Conservation (phyloP, 1,140 invertebrate genomes). For the Diabrotica virgifera region DNA sequence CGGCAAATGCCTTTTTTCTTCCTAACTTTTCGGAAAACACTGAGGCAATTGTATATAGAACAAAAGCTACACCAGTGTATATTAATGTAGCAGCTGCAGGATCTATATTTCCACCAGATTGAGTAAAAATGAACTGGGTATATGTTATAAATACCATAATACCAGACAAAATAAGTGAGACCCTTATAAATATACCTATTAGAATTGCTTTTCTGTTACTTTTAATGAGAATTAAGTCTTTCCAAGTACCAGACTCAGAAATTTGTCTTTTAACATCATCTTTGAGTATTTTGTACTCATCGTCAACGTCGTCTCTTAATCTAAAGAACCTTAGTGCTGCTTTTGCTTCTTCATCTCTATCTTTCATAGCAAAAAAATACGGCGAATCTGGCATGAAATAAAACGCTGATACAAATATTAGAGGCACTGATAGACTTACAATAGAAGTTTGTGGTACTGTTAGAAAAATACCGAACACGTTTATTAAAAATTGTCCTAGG, state of each 20-base stretch:
- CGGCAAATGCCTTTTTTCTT: slow-evolving; percentile 28
- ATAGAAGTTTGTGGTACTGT: slow-evolving; percentile 23
- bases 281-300: slow-evolving; percentile 29
- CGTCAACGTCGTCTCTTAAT: slow-evolving; percentile 27
- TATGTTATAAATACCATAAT: slow-evolving; percentile 27
- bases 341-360: slow-evolving; percentile 26
- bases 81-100: slow-evolving; percentile 23
- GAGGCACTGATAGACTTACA: slow-evolving; percentile 20
- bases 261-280: slow-evolving; percentile 34
- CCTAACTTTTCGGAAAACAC: slow-evolving; percentile 50
- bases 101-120: slow-evolving; percentile 41
- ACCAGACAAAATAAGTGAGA: slow-evolving; percentile 22
- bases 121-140: slow-evolving; percentile 36
- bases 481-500: slow-evolving; percentile 51
- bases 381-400: slow-evolving; percentile 44
- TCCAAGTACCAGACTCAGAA: slow-evolving; percentile 39
- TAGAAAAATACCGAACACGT: slow-evolving; percentile 31
- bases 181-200: slow-evolving; percentile 27
- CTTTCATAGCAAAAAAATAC: slow-evolving; percentile 37
- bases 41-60: slow-evolving; percentile 61
- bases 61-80: slow-evolving; percentile 58
- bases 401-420: slow-evolving; percentile 44
- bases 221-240: slow-evolving; percentile 30
- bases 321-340: slow-evolving; percentile 25
- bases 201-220: slow-evolving; percentile 31